Conservation (phyloP, 1,140 invertebrate genomes). For the Patella vulgata region DNA sequence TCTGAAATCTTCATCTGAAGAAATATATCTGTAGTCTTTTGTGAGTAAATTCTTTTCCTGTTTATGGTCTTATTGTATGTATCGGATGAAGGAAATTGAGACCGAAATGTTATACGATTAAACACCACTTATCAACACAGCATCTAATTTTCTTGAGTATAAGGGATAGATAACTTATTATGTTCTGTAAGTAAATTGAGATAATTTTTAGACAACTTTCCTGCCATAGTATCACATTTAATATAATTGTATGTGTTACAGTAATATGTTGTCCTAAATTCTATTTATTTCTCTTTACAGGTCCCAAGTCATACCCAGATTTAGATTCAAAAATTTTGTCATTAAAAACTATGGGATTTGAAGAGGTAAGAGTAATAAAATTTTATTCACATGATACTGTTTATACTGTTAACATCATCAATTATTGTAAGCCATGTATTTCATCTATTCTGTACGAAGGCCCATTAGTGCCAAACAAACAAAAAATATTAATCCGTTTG, state of each 20-base stretch:
- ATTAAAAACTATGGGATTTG: conserved; percentile 69
- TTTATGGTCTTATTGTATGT: no score
- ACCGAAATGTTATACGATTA: no score
- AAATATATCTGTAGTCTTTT: no score
- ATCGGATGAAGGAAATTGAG: no score
- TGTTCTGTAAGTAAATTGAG: not conserved
- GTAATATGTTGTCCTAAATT: conserved; percentile 4
- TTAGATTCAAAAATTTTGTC: conserved; percentile 63
- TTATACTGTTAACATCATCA: conserved; percentile 1
- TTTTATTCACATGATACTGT: not conserved
- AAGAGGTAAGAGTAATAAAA: conserved; percentile 56
- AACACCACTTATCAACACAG: no score
- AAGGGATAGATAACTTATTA: no score
- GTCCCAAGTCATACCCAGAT: conserved; percentile 50
- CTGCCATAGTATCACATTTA: not conserved
- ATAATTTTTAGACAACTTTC: not conserved
- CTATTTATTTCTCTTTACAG: conserved; percentile 36
- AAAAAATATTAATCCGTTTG: no score
- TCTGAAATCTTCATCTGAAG: no score
- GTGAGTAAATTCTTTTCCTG: no score
- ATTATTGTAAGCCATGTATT: not conserved
- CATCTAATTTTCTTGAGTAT: no score
- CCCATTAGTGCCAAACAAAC: no score
- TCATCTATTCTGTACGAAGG: not conserved
- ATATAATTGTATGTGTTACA: no score